These are phyloP conservation scores for Pristionchus mayeri DNA, from an alignment of 2,888 invertebrate genomes.

Conservation along the genomic window DNA sequence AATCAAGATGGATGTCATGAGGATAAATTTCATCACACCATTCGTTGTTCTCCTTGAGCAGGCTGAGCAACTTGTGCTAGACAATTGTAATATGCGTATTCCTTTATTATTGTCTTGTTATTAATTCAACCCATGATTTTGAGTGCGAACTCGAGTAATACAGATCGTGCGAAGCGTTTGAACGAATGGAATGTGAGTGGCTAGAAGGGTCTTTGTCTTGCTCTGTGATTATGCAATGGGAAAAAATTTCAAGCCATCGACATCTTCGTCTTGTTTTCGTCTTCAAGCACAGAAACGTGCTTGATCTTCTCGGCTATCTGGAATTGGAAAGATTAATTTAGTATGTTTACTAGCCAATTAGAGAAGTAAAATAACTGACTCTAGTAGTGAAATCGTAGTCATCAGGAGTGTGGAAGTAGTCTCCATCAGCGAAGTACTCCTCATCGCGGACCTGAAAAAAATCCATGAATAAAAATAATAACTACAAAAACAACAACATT, in stretches of 20 bases:
- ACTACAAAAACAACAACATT: too few species aligned
- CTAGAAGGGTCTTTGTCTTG: not conserved
- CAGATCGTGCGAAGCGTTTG: not conserved
- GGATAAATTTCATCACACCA: too few species aligned
- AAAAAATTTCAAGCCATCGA: not conserved
- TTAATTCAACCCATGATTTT: not conserved
- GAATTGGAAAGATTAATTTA: not conserved
- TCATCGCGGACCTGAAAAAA: slow-evolving; percentile 62
- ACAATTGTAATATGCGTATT: too few species aligned
- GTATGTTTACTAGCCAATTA: not conserved
- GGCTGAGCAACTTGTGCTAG: too few species aligned
- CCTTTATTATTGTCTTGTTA: too few species aligned
- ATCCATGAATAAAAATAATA: too few species aligned
- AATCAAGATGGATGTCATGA: too few species aligned
- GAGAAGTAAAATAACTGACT: slow-evolving; percentile 52
- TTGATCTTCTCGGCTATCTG: slow-evolving; percentile 21
- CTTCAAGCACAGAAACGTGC: not conserved
- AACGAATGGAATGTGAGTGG: not conserved
- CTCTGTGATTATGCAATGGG: not conserved
- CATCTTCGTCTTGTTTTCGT: slow-evolving; percentile 6
- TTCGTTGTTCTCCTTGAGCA: too few species aligned
- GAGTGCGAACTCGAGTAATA: slow-evolving; percentile 1
- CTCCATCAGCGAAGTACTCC: slow-evolving; percentile 70
- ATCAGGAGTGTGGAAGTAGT: slow-evolving; percentile 72
- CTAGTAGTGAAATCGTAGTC: slow-evolving; percentile 74